Evolutionary conservation across 2,888 invertebrate genomes (phyloP).

Genomic region (Pocota personata): DNA sequence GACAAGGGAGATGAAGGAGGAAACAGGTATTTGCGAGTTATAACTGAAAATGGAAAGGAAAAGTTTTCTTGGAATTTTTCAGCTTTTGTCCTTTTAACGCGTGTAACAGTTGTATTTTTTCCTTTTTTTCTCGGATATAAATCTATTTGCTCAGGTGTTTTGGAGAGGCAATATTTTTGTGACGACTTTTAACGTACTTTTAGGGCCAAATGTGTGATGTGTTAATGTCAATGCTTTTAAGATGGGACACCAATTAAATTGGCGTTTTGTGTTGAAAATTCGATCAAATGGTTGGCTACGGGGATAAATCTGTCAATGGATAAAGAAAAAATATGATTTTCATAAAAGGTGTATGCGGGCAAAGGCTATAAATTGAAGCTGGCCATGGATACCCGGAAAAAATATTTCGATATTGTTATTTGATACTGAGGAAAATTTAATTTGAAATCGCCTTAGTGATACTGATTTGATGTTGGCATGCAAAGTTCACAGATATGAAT

Average conservation of each 20-base stretch:
- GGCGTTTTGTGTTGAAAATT: constrained; percentile 10
- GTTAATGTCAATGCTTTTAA: constrained; percentile 42
- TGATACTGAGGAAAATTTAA: not conserved
- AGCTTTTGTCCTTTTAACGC: constrained; percentile 12
- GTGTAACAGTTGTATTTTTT: not conserved
- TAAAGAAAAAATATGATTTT: constrained; percentile 1
- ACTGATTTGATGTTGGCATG: not conserved
- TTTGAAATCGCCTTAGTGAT: not conserved
- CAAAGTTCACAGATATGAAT: too few relatives aligned
- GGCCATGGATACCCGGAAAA: not conserved
- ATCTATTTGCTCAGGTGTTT: constrained; percentile 81
- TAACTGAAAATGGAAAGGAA: constrained; percentile 2
- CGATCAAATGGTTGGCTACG: constrained; percentile 8
- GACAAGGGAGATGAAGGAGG: not conserved
- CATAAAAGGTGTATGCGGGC: not conserved
- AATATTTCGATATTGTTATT: not conserved
- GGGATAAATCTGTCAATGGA: constrained; percentile 12
- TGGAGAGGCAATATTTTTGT: constrained; percentile 79
- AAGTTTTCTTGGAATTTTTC: not conserved
- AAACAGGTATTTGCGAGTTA: not conserved
- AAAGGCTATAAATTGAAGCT: not conserved
- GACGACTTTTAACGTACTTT: constrained; percentile 77
- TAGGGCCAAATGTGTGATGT: constrained; percentile 11
- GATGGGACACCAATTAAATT: constrained; percentile 37
- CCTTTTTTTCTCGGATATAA: constrained; percentile 78